These are phyloP conservation scores for Epinotia bilunana DNA, from an alignment of 2,888 invertebrate species.

Conservation along the genomic window DNA sequence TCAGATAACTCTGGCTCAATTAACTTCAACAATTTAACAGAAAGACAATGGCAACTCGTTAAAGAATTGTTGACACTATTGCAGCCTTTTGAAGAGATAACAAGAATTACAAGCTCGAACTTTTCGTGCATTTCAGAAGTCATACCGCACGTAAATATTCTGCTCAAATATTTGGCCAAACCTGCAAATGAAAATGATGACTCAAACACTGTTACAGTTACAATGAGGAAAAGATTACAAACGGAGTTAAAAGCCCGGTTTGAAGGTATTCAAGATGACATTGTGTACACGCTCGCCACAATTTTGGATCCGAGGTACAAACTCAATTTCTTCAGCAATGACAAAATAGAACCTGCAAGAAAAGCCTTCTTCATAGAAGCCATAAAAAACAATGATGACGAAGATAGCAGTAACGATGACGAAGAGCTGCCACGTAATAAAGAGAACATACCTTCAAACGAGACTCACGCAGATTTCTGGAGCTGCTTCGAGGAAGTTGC, in stretches of 20 bases:
- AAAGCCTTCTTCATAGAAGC: background rate
- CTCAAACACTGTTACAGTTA: constrained; percentile 2
- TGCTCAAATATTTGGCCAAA: constrained; percentile 13
- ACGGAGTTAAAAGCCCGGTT: constrained; percentile 1
- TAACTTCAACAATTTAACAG: constrained; percentile 4
- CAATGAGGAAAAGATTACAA: constrained; percentile 1
- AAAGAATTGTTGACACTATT: constrained; percentile 11
- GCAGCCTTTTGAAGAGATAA: constrained; percentile 25
- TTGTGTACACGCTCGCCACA: background rate
- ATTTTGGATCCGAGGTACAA: constrained; percentile 2
- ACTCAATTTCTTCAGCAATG: background rate
- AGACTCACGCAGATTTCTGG: background rate
- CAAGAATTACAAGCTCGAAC: constrained; percentile 25
- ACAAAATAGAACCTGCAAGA: background rate
- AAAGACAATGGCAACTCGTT: background rate
- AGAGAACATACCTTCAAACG: constrained; percentile 4
- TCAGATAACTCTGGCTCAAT: constrained; percentile 23
- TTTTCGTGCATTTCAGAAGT: constrained; percentile 36
- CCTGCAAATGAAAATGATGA: background rate
- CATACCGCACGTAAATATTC: constrained; percentile 15
- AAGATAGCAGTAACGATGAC: background rate
- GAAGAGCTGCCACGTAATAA: background rate
- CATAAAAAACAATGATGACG: background rate
- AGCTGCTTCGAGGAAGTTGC: background rate
- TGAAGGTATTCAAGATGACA: background rate